Conservation (phyloP, 2,113 vertebrate genomes). For the Nothocercus nigrocapillus region DNA sequence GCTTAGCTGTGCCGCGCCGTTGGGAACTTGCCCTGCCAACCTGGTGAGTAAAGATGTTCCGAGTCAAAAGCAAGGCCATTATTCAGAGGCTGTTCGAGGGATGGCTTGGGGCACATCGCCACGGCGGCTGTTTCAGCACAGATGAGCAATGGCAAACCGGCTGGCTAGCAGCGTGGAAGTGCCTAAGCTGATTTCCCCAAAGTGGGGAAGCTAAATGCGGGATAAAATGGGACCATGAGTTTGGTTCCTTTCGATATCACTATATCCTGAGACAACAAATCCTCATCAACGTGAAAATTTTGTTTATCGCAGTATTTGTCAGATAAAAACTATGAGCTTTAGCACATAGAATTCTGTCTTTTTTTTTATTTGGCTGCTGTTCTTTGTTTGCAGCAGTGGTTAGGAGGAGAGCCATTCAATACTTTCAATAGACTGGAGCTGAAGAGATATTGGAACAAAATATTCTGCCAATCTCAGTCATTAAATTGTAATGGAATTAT, state of each 20-base stretch:
- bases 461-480: not conserved
- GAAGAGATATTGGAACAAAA: not conserved
- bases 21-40: not conserved
- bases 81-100: not conserved
- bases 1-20: not conserved
- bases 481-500: not conserved
- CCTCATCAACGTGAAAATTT: not conserved
- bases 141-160: fast-evolving
- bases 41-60: not conserved
- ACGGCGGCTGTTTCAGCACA: not conserved
- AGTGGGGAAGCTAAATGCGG: fast-evolving
- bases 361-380: not conserved
- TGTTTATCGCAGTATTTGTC: not conserved
- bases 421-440: not conserved
- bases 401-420: not conserved
- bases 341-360: not conserved
- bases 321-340: not conserved
- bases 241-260: not conserved
- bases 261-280: not conserved
- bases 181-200: fast-evolving
- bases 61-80: not conserved
- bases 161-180: fast-evolving
- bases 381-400: not conserved
- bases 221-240: fast-evolving
- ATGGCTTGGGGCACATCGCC: not conserved